Base-by-base conservation (phyloP, 1,140 invertebrate species). In the Chrysopa pallens region DNA sequence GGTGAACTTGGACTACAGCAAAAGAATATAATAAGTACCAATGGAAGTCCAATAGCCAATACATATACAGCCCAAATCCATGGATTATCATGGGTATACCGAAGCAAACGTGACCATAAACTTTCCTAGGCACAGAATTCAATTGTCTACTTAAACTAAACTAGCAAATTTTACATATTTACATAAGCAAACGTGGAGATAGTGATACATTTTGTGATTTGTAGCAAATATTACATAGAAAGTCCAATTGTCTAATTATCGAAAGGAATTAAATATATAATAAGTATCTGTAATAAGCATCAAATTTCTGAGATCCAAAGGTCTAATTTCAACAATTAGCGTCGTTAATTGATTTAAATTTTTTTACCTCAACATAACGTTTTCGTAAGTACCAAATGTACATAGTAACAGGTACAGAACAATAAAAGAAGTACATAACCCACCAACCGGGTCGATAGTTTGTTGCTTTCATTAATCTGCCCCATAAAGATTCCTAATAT, bases 61-160 rank as follows among this genome's bases (percentile, higher is more conserved):
- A 94, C 72, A 62, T 90, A 88, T 40, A 86, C 72, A 41, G 74
- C 84, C 80, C 85, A 94, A 46, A 93, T 70, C 81, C 88, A 91
- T 28, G 93, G 92, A 57, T 89, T 74, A 43, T 87, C 80, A 51
- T 86, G 82, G 44, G 86, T 85, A 50, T 81, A 84, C 57, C 79
- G 76, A 48, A 88, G 67, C 43, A 89, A 62, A 48, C 81, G 78
- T 57, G 80, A 75, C 55, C 92, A 69, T 51, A 87, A 62, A 55
- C 80, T 84, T 56, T 83, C 84, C 85, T 91, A 74, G 17, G 5
- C 17, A 50, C 64, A 60, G 48, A 52, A 47, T 55, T 52, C 46
- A 55, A 46, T 42, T 29, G 42, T 36, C 36, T 15, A 48, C 31
- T 27, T 42, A 31, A 42, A 36, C 36, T 15, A 48, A 38, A 47